These are phyloP conservation scores for Apodemia mormo DNA, from an alignment of 2,888 invertebrate species.

Conservation along the genomic window DNA sequence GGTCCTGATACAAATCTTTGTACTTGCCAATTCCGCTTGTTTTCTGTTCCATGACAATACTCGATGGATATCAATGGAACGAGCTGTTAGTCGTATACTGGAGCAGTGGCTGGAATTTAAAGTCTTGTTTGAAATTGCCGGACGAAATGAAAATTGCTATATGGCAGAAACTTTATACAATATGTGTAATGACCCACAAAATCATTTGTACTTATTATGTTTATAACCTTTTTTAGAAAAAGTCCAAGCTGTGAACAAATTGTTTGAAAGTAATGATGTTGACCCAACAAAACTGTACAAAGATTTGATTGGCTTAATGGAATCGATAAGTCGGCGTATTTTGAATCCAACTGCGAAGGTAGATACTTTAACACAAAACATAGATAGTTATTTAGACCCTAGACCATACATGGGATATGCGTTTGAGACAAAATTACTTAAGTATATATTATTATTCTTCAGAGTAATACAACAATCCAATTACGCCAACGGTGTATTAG, in stretches of 20 bases:
- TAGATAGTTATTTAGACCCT: slow-evolving; percentile 18
- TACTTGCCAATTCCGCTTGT: too few species aligned
- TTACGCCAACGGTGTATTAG: not conserved
- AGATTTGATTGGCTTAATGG: slow-evolving; percentile 22
- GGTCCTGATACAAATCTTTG: too few species aligned
- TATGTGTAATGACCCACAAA: slow-evolving; percentile 27
- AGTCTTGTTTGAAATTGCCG: slow-evolving; percentile 21
- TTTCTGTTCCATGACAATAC: too few species aligned
- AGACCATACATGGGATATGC: slow-evolving; percentile 21
- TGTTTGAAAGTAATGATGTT: slow-evolving; percentile 26
- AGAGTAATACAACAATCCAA: too few species aligned
- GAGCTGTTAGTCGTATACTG: too few species aligned
- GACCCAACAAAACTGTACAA: slow-evolving; percentile 27
- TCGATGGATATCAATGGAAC: too few species aligned
- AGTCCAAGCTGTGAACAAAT: slow-evolving; percentile 27
- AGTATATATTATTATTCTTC: too few species aligned
- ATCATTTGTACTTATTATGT: slow-evolving; percentile 27
- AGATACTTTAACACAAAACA: slow-evolving; percentile 25
- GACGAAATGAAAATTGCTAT: slow-evolving; percentile 17
- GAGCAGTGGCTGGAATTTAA: too few species aligned
- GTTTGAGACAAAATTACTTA: not conserved
- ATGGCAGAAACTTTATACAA: slow-evolving; percentile 22
- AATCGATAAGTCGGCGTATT: slow-evolving; percentile 22
- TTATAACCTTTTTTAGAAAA: slow-evolving; percentile 25
- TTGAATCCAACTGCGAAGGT: slow-evolving; percentile 25